Evolutionary conservation across 2,888 invertebrate genomes (phyloP).

Genomic region (Notodonta ziczac): DNA sequence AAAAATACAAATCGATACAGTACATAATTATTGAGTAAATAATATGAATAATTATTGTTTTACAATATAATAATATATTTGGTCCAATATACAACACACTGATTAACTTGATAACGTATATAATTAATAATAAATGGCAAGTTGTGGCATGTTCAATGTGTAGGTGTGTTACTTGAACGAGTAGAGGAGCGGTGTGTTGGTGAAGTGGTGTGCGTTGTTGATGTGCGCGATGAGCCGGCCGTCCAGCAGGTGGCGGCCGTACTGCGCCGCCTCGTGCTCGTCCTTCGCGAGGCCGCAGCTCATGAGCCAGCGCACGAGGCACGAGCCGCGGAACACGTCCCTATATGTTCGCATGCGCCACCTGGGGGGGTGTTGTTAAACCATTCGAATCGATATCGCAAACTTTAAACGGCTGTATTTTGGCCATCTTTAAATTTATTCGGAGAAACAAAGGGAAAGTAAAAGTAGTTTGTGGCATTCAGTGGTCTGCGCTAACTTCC

Average conservation of each 20-base stretch:
- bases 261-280: constrained; percentile 91
- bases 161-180: constrained; percentile 83
- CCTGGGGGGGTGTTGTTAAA: constrained; percentile 64
- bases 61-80: background rate
- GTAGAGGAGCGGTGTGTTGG: constrained; percentile 92
- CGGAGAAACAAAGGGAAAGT: too few species aligned
- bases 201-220: constrained; percentile 93
- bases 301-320: constrained; percentile 94
- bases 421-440: too few species aligned
- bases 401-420: too few species aligned
- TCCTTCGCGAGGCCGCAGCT: constrained; percentile 92
- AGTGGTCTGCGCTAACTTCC: too few species aligned
- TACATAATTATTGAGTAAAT: too few species aligned
- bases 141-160: background rate
- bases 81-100: constrained; percentile 1
- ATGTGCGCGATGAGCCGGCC: constrained; percentile 94
- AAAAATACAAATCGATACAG: too few species aligned
- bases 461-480: too few species aligned
- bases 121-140: too few species aligned
- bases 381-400: too few species aligned
- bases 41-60: too few species aligned
- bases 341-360: constrained; percentile 92
- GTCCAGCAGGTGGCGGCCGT: constrained; percentile 92
- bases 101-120: background rate
- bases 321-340: constrained; percentile 92